Percentiles rank a stretch among this genome's conserved stretches.
These are phyloP conservation scores for Benthosema pterotum DNA, from an alignment of 2,797 vertebrate species.

Conservation along the genomic window DNA sequence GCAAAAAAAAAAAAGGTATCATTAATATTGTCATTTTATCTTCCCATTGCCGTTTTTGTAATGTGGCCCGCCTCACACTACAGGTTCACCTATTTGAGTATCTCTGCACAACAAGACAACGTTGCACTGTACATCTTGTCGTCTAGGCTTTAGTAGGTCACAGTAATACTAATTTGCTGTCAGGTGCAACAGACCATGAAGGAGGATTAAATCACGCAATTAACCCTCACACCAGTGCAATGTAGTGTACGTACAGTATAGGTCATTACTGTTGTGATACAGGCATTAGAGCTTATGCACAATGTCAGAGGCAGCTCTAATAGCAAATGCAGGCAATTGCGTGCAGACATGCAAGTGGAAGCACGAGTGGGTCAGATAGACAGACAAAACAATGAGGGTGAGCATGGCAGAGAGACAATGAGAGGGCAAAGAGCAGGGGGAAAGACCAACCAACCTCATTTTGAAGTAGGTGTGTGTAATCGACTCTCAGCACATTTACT, in stretches of 20 bases:
- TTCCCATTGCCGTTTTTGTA: too few relatives aligned
- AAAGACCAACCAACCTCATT: constrained; percentile 42
- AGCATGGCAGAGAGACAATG: neutral
- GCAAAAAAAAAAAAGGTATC: too few relatives aligned
- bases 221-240: constrained; percentile 47
- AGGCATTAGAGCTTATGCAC: constrained; percentile 22
- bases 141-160: constrained; percentile 51
- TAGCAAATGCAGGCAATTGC: neutral
- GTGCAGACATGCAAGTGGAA: neutral
- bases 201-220: constrained; percentile 67
- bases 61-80: too few relatives aligned
- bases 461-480: constrained; percentile 13
- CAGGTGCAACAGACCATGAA: constrained; percentile 66
- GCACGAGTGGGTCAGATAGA: neutral
- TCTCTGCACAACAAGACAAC: neutral
- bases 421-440: neutral
- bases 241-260: constrained; percentile 17
- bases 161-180: constrained; percentile 39
- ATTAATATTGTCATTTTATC: too few relatives aligned
- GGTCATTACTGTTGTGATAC: constrained; percentile 32
- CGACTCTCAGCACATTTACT: constrained; percentile 38
- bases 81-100: too few relatives aligned
- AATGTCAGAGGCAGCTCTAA: neutral
- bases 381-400: neutral
- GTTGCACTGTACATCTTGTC: neutral